Conservation (phyloP, 2,888 invertebrate species). For the Thera britannica region DNA sequence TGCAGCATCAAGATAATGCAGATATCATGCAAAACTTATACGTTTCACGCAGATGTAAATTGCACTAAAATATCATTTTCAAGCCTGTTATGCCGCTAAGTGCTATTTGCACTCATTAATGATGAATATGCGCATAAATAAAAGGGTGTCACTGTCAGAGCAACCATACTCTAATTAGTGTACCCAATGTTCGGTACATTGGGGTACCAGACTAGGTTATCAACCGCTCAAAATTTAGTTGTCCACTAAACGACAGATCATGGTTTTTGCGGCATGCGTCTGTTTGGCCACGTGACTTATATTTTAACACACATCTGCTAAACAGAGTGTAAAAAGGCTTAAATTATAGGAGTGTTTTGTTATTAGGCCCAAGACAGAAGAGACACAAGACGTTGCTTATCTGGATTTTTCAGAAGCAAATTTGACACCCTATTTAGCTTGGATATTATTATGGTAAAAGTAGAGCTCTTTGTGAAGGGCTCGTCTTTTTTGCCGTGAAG, state of each 20-base stretch:
- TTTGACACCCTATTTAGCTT: no score
- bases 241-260: neutral
- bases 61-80: slow-evolving; percentile 26
- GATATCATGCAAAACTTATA: neutral
- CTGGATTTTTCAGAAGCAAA: no score
- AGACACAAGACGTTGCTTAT: no score
- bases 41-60: slow-evolving; percentile 18
- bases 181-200: neutral
- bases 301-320: no score
- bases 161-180: slow-evolving; percentile 5
- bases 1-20: neutral
- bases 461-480: no score
- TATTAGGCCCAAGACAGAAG: no score
- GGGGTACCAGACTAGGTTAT: neutral
- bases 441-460: no score
- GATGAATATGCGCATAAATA: slow-evolving; percentile 30
- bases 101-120: slow-evolving; percentile 26
- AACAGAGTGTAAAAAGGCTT: no score
- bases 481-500: no score
- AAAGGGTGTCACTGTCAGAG: slow-evolving; percentile 27
- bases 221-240: neutral
- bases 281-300: no score
- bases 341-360: no score
- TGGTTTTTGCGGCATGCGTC: no score
- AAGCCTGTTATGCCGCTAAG: slow-evolving; percentile 18